A percentile compares a stretch with the other conserved stretches of the same genome.
Conservation (phyloP, 2,797 vertebrate species). For the Emys orbicularis region DNA sequence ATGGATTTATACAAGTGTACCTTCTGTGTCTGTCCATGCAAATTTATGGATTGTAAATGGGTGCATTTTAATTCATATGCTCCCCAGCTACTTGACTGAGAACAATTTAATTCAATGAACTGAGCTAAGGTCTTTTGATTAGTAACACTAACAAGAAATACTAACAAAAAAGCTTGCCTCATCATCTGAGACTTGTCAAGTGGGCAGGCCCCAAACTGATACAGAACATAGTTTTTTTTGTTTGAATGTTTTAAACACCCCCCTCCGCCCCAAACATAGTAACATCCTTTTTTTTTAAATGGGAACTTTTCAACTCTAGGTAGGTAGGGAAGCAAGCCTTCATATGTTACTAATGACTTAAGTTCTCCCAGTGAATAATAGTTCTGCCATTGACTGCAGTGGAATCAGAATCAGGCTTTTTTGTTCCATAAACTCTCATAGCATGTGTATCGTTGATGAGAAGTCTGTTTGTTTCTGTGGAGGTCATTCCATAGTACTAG, state of each 20-base stretch:
- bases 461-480: slow-evolving; percentile 8
- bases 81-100: background rate
- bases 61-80: fast-evolving
- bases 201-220: background rate
- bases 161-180: background rate
- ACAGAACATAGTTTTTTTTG: background rate
- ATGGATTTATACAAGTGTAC: fast-evolving
- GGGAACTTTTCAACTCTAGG: slow-evolving; percentile 3
- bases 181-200: background rate
- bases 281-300: fast-evolving
- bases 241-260: too few species aligned
- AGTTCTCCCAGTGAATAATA: background rate
- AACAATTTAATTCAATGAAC: background rate
- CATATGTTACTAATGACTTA: background rate
- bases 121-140: background rate
- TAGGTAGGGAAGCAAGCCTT: background rate
- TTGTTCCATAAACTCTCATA: background rate
- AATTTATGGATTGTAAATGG: background rate
- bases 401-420: background rate
- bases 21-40: fast-evolving
- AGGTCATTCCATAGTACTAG: slow-evolving; percentile 58
- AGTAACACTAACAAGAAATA: background rate
- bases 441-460: slow-evolving; percentile 10
- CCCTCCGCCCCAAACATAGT: slow-evolving; percentile 15
- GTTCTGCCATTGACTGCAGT: background rate